Evolutionary conservation across 2,113 vertebrate species (phyloP).

Genomic region (Thamnaconus septentrionalis): DNA sequence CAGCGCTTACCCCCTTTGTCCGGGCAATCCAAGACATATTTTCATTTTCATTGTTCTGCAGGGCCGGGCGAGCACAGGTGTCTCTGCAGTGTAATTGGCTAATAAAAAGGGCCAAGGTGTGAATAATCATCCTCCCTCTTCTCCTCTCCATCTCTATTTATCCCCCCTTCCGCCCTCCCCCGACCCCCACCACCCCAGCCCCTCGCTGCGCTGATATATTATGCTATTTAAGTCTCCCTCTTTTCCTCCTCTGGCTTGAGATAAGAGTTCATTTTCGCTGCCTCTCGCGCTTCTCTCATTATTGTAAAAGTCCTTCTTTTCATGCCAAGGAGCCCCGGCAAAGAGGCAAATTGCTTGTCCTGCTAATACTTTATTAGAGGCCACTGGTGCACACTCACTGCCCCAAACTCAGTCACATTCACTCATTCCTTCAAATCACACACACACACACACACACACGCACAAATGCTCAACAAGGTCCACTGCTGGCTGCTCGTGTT

Average conservation of each 20-base stretch:
- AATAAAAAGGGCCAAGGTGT: slow-evolving; percentile 52
- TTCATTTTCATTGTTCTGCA: slow-evolving; percentile 10
- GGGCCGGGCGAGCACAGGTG: slow-evolving; percentile 16
- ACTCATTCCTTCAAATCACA: slow-evolving; percentile 48
- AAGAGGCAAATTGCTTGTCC: slow-evolving; percentile 70
- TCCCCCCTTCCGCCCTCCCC: slow-evolving; percentile 21
- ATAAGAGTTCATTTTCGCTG: slow-evolving; percentile 72
- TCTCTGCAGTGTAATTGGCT: slow-evolving; percentile 40
- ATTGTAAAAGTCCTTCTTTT: slow-evolving; percentile 65
- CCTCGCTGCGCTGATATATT: slow-evolving; percentile 58
- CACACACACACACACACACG: neutral
- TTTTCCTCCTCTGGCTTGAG: slow-evolving; percentile 60
- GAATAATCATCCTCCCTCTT: slow-evolving; percentile 54
- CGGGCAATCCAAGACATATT: slow-evolving; percentile 11
- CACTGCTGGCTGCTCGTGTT: no score
- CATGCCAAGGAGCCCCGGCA: slow-evolving; percentile 59
- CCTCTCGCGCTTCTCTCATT: slow-evolving; percentile 65
- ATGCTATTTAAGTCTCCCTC: slow-evolving; percentile 66
- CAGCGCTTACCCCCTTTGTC: slow-evolving; percentile 12
- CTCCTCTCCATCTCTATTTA: slow-evolving; percentile 44
- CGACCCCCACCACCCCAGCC: slow-evolving; percentile 1
- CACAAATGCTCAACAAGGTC: no score
- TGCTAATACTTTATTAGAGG: slow-evolving; percentile 63
- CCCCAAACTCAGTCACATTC: slow-evolving; percentile 50
- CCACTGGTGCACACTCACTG: slow-evolving; percentile 50